These are phyloP conservation scores for Hemistola chrysoprasaria DNA, from an alignment of 2,888 invertebrate species.

Conservation along the genomic window DNA sequence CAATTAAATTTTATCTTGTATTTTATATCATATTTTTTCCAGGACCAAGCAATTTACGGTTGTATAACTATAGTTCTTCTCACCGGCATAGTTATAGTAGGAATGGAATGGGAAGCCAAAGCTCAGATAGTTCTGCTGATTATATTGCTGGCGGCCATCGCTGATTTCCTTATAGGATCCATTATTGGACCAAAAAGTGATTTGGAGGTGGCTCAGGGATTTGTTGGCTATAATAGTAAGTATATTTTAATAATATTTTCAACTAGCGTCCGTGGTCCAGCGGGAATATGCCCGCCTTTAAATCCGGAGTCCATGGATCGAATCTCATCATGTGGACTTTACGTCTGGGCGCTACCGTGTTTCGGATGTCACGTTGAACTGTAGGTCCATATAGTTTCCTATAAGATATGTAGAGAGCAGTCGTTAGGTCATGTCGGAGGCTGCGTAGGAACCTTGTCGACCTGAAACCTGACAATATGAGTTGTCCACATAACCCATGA, in stretches of 20 bases:
- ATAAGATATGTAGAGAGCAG: too few species aligned
- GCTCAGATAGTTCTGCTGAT: conserved; percentile 93
- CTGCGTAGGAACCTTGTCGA: too few species aligned
- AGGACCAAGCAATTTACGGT: conserved; percentile 92
- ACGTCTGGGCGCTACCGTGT: too few species aligned
- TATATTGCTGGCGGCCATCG: conserved; percentile 92
- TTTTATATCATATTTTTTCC: conserved; percentile 26
- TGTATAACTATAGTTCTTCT: conserved; percentile 91
- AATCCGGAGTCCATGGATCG: too few species aligned
- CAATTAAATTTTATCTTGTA: neutral
- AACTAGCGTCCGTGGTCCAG: too few species aligned
- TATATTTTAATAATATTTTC: conserved; percentile 19
- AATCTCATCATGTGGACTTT: too few species aligned
- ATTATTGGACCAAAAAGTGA: conserved; percentile 90
- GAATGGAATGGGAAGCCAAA: conserved; percentile 99
- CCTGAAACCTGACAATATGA: too few species aligned
- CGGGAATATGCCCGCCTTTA: too few species aligned
- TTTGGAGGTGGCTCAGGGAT: conserved; percentile 88
- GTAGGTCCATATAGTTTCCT: too few species aligned
- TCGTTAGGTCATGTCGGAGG: too few species aligned
- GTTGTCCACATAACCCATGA: too few species aligned
- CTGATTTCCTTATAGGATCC: conserved; percentile 94
- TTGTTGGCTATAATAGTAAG: conserved; percentile 94
- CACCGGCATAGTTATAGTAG: conserved; percentile 94
- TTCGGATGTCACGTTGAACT: too few species aligned